Evolutionary conservation across 2,797 vertebrate species (phyloP), one percentile per base, ranked within the genome.

Genomic region (Huso huso): DNA sequence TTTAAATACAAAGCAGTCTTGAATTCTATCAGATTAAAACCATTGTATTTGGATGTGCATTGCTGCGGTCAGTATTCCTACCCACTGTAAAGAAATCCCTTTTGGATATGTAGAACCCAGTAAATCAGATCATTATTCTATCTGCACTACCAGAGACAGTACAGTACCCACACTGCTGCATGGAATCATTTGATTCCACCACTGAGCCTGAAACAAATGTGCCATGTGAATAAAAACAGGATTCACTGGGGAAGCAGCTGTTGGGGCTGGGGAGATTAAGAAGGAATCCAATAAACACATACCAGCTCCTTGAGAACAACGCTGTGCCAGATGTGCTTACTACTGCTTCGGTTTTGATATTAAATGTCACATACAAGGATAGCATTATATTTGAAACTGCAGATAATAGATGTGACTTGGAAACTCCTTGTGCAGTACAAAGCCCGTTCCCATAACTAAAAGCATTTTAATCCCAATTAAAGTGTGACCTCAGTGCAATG

Each of bases 261-360:
- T 51, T 65, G 52, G 52, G 69, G 69, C 70, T 67, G 58, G 62
- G 70, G 63, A 64, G 69, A 71, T 69, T 71, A 71, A 75, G 72
- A 60, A 6, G 69, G 70, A 75, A 75, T 71, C 69, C 68, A 73
- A 75, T 71, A 75, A 76, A 78, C 76, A 76, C 73, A 76, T 74
- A 71, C 65, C 72, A 74, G 67, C 70, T 74, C 75, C 68, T 72
- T 74, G 71, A 74, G 74, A 76, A 72, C 68, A 49, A 66, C 66
- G 23, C 61, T 52, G 66, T 49, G 69, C 55, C 74, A 76, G 74
- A 76, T 78, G 74, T 69, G 67, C 55, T 63, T 68, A 68, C 71
- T 71, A 69, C 53, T 67, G 53, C 12, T 51, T 37, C 62, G 37
- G 8, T 37, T 18, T 49, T 69, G 64, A 65, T 67, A 70, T 70